Base-by-base conservation (phyloP, 1,140 invertebrate genomes). In the Dreissena rostriformis region DNA sequence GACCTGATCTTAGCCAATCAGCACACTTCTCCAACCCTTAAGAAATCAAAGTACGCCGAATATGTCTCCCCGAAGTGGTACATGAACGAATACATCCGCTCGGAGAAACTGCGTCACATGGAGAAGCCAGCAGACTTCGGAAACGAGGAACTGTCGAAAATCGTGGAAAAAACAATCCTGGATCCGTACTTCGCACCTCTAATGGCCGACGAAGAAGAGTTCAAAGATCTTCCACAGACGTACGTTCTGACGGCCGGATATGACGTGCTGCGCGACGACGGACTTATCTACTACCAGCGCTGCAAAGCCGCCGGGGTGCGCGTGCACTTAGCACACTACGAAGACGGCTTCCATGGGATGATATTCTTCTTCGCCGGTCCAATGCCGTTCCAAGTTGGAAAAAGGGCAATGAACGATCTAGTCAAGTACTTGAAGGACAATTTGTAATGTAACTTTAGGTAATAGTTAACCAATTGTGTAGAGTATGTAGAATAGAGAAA, bases 221-320 rank as follows among this genome's bases (percentile, higher is more conserved):
- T 81, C 29, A 73, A 63, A 63, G 82, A 86, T 28, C 57, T 91
- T 11, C 89, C 89, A 4, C 53, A 76, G 15, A 89, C 89, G 11
- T 90, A 88, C 66, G 87, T 91, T 61, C 55, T 91, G 63, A 90
- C 88, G 0, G 87, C 86, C 52, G 89, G 90, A 85, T 89, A 88
- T 87, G 90, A 91, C 80, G 88, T 90, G 14, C 78, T 90, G 51
- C 82, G 90, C 39, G 90, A 91, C 39, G 90, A 91, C 49, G 89
- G 88, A 14, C 57, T 90, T 11, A 87, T 91, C 19, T 91, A 90
- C 73, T 87, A 83, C 51, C 79, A 86, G 71, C 79, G 89, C 26
- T 74, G 90, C 26, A 84, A 87, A 61, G 82, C 87, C 55, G 88
- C 84, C 1, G 88, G 88, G 14, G 87, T 90, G 26, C 67, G n/a